Conservation (phyloP, 2,888 invertebrate genomes). For the Ormyrus thymus region DNA sequence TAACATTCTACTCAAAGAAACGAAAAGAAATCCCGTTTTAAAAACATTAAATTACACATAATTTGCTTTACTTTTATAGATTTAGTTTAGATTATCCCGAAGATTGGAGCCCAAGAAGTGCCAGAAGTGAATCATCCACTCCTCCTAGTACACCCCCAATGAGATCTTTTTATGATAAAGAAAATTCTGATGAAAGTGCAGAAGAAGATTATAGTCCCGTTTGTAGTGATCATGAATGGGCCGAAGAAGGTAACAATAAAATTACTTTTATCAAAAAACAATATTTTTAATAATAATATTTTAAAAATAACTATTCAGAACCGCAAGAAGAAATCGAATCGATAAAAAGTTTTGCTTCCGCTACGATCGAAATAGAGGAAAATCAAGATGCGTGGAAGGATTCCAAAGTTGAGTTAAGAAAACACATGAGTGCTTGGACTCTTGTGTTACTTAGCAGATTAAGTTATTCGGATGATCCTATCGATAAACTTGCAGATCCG, state of each 20-base stretch:
- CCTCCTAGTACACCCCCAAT: constrained; percentile 71
- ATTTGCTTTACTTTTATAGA: constrained; percentile 55
- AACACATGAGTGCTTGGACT: constrained; percentile 63
- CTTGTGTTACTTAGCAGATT: constrained; percentile 65
- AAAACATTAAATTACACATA: neutral
- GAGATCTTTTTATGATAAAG: constrained; percentile 59
- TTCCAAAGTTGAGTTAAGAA: constrained; percentile 52
- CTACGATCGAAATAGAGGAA: constrained; percentile 61
- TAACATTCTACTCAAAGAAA: neutral
- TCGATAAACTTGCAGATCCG: constrained; percentile 69
- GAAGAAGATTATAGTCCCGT: constrained; percentile 78
- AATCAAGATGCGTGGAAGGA: constrained; percentile 52
- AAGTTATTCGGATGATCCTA: constrained; percentile 63
- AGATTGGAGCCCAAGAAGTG: constrained; percentile 78
- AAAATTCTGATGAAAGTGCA: constrained; percentile 61
- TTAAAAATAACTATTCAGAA: constrained; percentile 51
- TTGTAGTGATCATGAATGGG: constrained; percentile 78
- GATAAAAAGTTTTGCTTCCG: constrained; percentile 64
- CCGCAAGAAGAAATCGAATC: constrained; percentile 66
- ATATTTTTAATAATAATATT: neutral
- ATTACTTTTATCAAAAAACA: constrained; percentile 1
- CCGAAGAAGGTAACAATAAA: constrained; percentile 63
- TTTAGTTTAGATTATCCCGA: constrained; percentile 68
- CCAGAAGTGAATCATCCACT: constrained; percentile 76
- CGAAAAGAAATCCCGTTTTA: neutral